Conservation (phyloP, 1,140 invertebrate genomes). For the Megalonaias nervosa region DNA sequence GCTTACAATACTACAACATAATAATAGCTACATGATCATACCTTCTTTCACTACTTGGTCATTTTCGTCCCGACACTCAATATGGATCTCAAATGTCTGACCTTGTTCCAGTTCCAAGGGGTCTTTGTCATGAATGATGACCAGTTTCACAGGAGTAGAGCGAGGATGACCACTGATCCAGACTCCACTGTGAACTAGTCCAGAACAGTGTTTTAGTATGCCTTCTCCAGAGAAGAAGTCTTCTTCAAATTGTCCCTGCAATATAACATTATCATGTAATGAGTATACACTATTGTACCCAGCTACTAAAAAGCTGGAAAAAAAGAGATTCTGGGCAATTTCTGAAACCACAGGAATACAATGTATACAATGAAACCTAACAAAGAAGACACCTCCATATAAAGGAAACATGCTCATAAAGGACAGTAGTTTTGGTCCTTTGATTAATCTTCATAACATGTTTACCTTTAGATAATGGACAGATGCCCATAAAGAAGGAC, state of each 20-base stretch:
- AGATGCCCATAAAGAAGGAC: no score
- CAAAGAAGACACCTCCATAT: no score
- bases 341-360: no score
- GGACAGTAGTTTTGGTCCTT: no score
- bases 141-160: conserved; percentile 61
- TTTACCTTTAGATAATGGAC: no score
- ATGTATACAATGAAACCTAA: no score
- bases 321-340: no score
- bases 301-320: no score
- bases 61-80: conserved; percentile 59
- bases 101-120: conserved; percentile 54
- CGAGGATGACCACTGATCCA: conserved; percentile 65
- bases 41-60: conserved; percentile 53
- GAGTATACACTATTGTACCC: no score
- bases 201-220: conserved; percentile 62
- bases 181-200: conserved; percentile 60
- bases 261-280: background rate
- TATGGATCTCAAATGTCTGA: conserved; percentile 57
- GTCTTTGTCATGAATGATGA: conserved; percentile 42
- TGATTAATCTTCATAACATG: no score
- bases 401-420: no score
- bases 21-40: conserved; percentile 24
- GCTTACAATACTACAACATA: background rate
- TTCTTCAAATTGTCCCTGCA: conserved; percentile 66
- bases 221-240: conserved; percentile 67